A percentile compares a stretch with the other conserved stretches of the same genome.
Conservation (phyloP, 2,888 invertebrate species). For the Chrysolina oricalcia region DNA sequence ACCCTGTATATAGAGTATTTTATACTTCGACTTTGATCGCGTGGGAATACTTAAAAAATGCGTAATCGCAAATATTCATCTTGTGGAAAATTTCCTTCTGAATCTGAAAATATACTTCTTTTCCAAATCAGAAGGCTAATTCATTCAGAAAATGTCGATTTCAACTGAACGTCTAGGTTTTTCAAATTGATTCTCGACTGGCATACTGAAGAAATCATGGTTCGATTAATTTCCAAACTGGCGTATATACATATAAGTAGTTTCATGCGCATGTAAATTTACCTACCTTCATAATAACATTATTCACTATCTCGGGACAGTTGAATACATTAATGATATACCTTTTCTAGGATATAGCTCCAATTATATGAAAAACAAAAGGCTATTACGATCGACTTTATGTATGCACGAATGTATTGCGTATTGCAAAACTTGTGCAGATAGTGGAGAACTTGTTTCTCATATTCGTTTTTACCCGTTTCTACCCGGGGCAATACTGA, state of each 20-base stretch:
- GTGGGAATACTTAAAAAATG: no score
- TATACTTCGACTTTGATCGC: no score
- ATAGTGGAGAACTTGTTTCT: neutral
- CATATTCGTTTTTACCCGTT: neutral
- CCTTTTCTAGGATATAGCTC: conserved; percentile 1
- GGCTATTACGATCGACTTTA: neutral
- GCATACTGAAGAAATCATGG: no score
- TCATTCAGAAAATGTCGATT: no score
- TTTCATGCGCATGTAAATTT: neutral
- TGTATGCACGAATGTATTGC: conserved; percentile 7
- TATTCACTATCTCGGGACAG: neutral
- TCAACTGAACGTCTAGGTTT: no score
- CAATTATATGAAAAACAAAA: conserved; percentile 16
- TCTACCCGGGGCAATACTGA: neutral
- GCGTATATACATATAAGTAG: neutral
- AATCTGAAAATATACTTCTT: no score
- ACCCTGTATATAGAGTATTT: no score
- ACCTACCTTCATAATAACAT: conserved; percentile 9
- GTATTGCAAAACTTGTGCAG: conserved; percentile 9
- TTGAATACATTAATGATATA: conserved; percentile 8
- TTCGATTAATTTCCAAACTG: no score
- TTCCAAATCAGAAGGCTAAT: no score
- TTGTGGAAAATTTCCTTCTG: no score
- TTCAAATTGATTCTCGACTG: no score
- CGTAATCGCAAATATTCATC: no score